A percentile compares a stretch with the other conserved stretches of the same genome.
These are phyloP conservation scores for Anagyrus pseudococci DNA, from an alignment of 2,888 invertebrate genomes.

Conservation along the genomic window DNA sequence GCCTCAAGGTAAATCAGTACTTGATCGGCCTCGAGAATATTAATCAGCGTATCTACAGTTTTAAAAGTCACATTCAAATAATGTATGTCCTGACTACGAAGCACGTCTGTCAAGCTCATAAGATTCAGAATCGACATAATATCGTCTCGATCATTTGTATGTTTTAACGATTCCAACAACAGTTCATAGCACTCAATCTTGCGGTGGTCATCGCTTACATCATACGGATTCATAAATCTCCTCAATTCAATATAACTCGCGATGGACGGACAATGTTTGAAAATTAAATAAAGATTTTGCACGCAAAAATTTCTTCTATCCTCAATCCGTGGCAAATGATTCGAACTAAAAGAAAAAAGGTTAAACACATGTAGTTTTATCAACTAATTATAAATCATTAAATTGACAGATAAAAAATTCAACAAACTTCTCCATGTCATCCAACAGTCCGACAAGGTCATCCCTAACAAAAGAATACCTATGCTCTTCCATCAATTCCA, in stretches of 20 bases:
- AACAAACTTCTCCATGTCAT: constrained; percentile 23
- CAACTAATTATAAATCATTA: not conserved
- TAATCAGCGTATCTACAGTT: constrained; percentile 45
- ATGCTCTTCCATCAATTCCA: constrained; percentile 11
- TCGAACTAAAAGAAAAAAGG: not conserved
- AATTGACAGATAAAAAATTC: not conserved
- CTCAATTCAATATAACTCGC: not conserved
- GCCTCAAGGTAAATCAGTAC: constrained; percentile 41
- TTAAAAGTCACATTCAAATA: constrained; percentile 42
- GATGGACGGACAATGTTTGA: constrained; percentile 5
- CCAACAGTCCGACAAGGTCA: constrained; percentile 8
- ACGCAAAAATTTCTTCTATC: not conserved
- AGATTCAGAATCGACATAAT: not conserved
- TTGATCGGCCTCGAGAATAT: constrained; percentile 38
- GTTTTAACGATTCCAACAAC: constrained; percentile 38
- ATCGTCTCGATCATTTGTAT: no score
- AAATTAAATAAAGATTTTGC: not conserved
- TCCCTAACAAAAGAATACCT: constrained; percentile 2
- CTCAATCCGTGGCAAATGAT: not conserved
- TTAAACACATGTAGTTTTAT: not conserved
- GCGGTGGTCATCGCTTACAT: constrained; percentile 1
- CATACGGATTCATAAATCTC: constrained; percentile 2
- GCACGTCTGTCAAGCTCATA: constrained; percentile 43
- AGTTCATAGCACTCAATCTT: constrained; percentile 48
- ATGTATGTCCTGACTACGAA: constrained; percentile 43